These are phyloP conservation scores for Caenorhabditis tropicalis DNA, from an alignment of 1,140 invertebrate species.

Conservation along the genomic window DNA sequence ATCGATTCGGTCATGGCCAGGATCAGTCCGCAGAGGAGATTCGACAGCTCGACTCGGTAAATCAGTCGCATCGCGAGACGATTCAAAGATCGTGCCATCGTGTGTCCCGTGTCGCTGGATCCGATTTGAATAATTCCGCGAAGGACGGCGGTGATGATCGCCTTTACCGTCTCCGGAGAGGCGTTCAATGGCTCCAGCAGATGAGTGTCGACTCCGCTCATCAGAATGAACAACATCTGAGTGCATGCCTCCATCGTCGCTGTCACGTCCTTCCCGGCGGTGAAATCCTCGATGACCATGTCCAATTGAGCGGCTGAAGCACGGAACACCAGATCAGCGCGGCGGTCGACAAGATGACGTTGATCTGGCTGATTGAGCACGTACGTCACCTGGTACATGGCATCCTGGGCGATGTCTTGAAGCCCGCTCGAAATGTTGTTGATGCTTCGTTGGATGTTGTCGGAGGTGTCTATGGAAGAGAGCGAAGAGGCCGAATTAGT, in stretches of 20 bases:
- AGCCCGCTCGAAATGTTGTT: slow-evolving; percentile 30
- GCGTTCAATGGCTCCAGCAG: background rate
- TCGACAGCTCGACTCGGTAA: slow-evolving; percentile 1
- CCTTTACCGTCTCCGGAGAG: background rate
- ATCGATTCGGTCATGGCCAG: slow-evolving; percentile 4
- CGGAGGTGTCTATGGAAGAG: slow-evolving; percentile 55
- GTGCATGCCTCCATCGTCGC: background rate
- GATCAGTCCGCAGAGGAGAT: background rate
- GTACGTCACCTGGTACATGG: slow-evolving; percentile 44
- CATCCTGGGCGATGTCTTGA: slow-evolving; percentile 43
- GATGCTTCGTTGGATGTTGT: slow-evolving; percentile 54
- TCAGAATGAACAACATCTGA: slow-evolving; percentile 10
- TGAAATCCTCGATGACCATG: slow-evolving; percentile 11
- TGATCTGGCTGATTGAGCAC: slow-evolving; percentile 44
- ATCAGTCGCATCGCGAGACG: slow-evolving; percentile 7
- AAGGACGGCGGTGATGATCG: background rate
- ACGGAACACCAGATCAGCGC: slow-evolving; percentile 3
- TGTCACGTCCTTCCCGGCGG: background rate
- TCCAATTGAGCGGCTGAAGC: slow-evolving; percentile 6
- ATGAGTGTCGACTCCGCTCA: slow-evolving; percentile 3
- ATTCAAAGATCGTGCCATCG: slow-evolving; percentile 1
- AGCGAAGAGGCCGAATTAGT: slow-evolving; percentile 52
- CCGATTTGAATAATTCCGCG: slow-evolving; percentile 23
- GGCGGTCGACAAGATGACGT: background rate
- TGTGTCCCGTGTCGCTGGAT: background rate